Percentiles rank a stretch among this genome's conserved stretches.
These are phyloP conservation scores for Thomomys bottae DNA, from an alignment of 2,113 vertebrate genomes.

Conservation along the genomic window DNA sequence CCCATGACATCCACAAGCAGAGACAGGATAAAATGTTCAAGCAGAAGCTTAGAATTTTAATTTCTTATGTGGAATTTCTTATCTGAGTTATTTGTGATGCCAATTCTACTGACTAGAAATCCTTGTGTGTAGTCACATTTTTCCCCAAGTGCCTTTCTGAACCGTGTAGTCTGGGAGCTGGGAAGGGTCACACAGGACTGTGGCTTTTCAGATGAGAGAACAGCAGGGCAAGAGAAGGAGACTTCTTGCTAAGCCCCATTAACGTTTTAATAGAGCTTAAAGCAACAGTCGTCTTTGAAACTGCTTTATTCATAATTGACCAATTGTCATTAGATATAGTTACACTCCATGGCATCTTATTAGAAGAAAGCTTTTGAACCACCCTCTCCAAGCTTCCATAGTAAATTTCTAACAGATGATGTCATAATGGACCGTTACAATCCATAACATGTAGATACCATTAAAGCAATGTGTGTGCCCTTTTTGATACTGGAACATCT, in stretches of 20 bases:
- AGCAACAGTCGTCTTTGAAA: slow-evolving; percentile 72
- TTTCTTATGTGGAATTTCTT: not conserved
- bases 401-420: slow-evolving; percentile 87
- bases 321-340: slow-evolving; percentile 80
- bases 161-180: not conserved
- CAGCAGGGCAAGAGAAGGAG: slow-evolving; percentile 67
- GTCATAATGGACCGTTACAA: slow-evolving; percentile 82
- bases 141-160: slow-evolving; percentile 19
- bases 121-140: not conserved
- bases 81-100: not conserved
- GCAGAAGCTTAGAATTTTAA: slow-evolving; percentile 3
- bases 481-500: slow-evolving; percentile 82
- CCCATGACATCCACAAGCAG: not conserved
- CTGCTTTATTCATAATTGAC: slow-evolving; percentile 72
- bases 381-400: slow-evolving; percentile 63
- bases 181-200: slow-evolving; percentile 40
- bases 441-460: slow-evolving; percentile 81
- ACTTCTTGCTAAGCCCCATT: slow-evolving; percentile 76
- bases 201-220: slow-evolving; percentile 67
- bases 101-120: not conserved
- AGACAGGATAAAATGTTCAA: not conserved
- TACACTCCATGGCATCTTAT: slow-evolving; percentile 79
- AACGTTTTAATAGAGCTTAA: slow-evolving; percentile 78
- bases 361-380: slow-evolving; percentile 75
- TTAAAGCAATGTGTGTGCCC: slow-evolving; percentile 82